A percentile compares a stretch with the other conserved stretches of the same genome.
Conservation (phyloP, 2,888 invertebrate genomes). For the Bombylius discolor region DNA sequence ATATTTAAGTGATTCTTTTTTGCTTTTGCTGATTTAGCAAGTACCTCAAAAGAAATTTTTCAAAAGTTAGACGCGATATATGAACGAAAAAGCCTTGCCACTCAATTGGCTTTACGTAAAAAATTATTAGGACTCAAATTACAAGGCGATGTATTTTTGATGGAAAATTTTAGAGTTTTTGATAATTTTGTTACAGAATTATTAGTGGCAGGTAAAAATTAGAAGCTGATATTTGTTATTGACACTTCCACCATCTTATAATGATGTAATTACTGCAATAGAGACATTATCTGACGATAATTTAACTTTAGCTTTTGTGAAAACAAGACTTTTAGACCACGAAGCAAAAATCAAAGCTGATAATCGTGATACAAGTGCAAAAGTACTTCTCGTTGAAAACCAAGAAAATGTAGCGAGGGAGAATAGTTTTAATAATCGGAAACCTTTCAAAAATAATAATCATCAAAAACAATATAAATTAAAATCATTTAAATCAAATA, state of each 20-base stretch:
- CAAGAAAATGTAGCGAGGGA: no score
- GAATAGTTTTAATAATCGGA: no score
- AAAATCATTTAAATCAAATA: not conserved
- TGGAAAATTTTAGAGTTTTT: slow-evolving; percentile 20
- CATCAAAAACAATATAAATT: no score
- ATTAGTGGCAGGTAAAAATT: slow-evolving; percentile 22
- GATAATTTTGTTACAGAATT: slow-evolving; percentile 23
- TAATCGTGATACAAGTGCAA: slow-evolving; percentile 1
- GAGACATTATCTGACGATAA: slow-evolving; percentile 16
- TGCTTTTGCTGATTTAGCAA: no score
- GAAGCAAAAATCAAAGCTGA: slow-evolving; percentile 2
- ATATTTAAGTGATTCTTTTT: slow-evolving; percentile 1
- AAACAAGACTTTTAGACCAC: slow-evolving; percentile 20
- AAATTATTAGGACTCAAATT: slow-evolving; percentile 6
- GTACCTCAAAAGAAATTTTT: no score
- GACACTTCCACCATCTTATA: slow-evolving; percentile 23
- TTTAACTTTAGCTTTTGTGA: no score
- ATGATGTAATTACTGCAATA: slow-evolving; percentile 10
- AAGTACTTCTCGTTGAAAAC: slow-evolving; percentile 1
- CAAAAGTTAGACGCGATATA: no score
- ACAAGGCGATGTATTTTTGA: not conserved
- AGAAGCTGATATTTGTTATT: slow-evolving; percentile 27
- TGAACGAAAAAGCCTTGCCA: not conserved
- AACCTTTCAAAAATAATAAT: no score
- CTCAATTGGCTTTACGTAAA: slow-evolving; percentile 2